Evolutionary conservation across 2,797 vertebrate species (phyloP).

Genomic region (Podargus strigoides): DNA sequence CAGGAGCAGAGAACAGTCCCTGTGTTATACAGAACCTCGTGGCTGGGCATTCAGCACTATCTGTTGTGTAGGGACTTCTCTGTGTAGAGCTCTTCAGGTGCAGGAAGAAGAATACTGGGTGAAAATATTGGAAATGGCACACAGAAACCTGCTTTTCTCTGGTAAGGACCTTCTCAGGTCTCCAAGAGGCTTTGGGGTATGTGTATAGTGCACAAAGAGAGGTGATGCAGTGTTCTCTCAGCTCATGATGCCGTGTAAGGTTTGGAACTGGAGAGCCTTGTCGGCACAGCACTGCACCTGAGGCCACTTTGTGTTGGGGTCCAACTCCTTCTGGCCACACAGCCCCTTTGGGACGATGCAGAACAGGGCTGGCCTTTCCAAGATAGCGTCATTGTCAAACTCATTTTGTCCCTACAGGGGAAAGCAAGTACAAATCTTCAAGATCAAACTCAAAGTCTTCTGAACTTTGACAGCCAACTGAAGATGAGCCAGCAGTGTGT

Average conservation of each 20-base stretch:
- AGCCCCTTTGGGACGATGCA: background rate
- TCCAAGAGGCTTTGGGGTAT: background rate
- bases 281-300: background rate
- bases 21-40: no score
- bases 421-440: background rate
- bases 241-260: accelerated
- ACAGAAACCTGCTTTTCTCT: background rate
- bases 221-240: background rate
- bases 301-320: accelerated
- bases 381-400: background rate
- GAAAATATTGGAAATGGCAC: background rate
- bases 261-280: background rate
- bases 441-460: background rate
- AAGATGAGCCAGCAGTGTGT: no score
- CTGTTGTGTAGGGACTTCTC: background rate
- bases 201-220: background rate
- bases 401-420: background rate
- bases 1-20: background rate
- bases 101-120: background rate
- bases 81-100: background rate
- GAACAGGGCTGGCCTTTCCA: background rate
- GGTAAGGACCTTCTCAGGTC: background rate
- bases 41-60: background rate
- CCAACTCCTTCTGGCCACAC: accelerated
- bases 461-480: no score